phyloP scores from a whole-genome alignment of 2,113 vertebrate genomes.

The Zosterops japonicus region DNA sequence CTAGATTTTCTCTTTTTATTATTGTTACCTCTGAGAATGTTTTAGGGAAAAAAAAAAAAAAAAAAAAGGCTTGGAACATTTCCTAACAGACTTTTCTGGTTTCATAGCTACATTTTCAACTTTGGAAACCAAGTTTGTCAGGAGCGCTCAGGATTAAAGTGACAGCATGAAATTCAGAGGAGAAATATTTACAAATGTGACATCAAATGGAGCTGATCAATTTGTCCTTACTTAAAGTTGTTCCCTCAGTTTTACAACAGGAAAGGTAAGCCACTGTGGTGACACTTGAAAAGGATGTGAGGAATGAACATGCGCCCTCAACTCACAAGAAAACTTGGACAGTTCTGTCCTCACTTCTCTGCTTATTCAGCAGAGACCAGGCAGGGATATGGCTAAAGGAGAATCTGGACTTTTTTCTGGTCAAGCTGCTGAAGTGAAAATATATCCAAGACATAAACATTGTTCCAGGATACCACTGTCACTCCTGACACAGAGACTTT shows the following conservation, averaged over 20 bases:
- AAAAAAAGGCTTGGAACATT: not conserved
- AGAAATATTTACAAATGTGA: not conserved
- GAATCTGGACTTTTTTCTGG: not conserved
- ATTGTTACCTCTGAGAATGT: not conserved
- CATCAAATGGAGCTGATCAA: not conserved
- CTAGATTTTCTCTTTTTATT: not conserved
- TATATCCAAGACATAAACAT: not conserved
- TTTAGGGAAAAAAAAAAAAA: not conserved
- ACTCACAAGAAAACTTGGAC: not conserved
- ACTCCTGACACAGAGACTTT: not conserved
- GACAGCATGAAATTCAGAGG: not conserved
- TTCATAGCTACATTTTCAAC: not conserved
- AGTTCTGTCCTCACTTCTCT: not conserved
- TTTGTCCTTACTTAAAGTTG: not conserved
- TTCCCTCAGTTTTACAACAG: not conserved
- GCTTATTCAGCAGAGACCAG: not conserved
- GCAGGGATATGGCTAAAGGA: not conserved
- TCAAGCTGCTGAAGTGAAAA: not conserved
- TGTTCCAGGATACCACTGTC: not conserved
- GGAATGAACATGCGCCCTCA: rapidly evolving
- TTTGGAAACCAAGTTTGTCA: not conserved
- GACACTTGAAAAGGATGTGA: not conserved
- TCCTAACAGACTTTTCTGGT: not conserved
- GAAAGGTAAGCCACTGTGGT: not conserved
- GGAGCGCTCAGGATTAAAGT: not conserved